Evolutionary conservation across 2,888 invertebrate genomes (phyloP), one percentile per base, ranked within the genome.

Genomic region (Masnerella sp.): DNA sequence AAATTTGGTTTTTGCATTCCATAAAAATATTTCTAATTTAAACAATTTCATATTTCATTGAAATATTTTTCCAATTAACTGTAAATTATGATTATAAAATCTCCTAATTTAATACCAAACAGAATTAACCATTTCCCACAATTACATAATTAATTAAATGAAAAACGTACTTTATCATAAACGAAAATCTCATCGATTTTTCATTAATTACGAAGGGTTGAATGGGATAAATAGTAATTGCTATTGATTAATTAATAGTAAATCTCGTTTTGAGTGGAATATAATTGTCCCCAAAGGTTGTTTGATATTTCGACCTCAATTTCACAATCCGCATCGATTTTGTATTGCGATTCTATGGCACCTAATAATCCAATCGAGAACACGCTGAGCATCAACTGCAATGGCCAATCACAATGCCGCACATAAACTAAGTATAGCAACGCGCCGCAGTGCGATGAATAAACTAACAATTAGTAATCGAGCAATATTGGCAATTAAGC

Each of bases 401-500:
- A n/a, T 32, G 14, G 9, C 52, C 45, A 47, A 65, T 65, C 45
- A 52, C 45, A 54, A 47, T 25, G 17, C 49, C 36, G 9, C 58
- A 30, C 25, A 68, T 61, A 69, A 52, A 47, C 45, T 47, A 47
- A 36, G 36, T 47, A 32, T 15, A 15, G 30, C 30, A 43, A 18
- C 42, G 22, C 15, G n/a, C 45, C 28, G 20, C 59, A 70, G 11
- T 12, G 36, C 30, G 18, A 58, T 62, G 62, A 70, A 70, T 58
- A 70, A 56, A 62, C 62, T 56, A 70, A 70, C 62, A 49, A 62
- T 62, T 56, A 70, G 70, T 30, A 56, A 62, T 54, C 62, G 62
- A 42, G 36, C 70, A 58, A 49, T 58, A 62, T 54, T 62, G 56
- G 40, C 52, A 54, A 70, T 69, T 62, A 61, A 52, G 52, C 38